Conservation (phyloP, 1,140 invertebrate species). For the Lordiphosa stackelbergi region DNA sequence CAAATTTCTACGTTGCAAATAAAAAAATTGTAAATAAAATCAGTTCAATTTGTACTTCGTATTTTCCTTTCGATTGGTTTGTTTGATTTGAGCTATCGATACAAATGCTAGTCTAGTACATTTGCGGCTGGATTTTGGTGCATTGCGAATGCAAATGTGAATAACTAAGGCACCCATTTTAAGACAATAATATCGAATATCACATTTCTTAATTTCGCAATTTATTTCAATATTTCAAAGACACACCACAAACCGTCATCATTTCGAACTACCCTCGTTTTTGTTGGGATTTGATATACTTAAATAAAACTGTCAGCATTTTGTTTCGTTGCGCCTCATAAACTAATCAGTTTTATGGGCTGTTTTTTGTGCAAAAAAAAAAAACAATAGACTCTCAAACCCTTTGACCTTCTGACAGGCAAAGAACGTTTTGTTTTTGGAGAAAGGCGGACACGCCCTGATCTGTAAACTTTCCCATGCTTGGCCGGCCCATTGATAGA, state of each 20-base stretch:
- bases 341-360: conserved; percentile 53
- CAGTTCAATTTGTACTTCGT: too few relatives aligned
- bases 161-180: too few relatives aligned
- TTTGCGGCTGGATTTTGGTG: too few relatives aligned
- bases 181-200: too few relatives aligned
- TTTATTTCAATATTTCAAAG: too few relatives aligned
- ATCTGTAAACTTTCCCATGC: conserved; percentile 55
- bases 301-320: conserved; percentile 63
- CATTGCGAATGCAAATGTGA: too few relatives aligned
- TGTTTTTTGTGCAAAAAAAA: conserved; percentile 45
- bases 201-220: too few relatives aligned
- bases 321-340: conserved; percentile 57
- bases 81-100: too few relatives aligned
- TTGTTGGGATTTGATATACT: conserved; percentile 31
- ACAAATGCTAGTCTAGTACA: too few relatives aligned
- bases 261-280: conserved; percentile 13
- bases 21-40: too few relatives aligned
- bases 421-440: conserved; percentile 31
- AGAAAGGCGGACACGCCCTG: conserved; percentile 65
- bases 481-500: conserved; percentile 54
- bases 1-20: too few relatives aligned
- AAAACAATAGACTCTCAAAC: conserved; percentile 20
- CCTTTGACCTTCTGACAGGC: conserved; percentile 48
- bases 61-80: too few relatives aligned
- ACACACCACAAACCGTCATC: neutral